A percentile compares a stretch with the other conserved stretches of the same genome.
Conservation (phyloP, 2,888 invertebrate species). For the Thyatira batis region DNA sequence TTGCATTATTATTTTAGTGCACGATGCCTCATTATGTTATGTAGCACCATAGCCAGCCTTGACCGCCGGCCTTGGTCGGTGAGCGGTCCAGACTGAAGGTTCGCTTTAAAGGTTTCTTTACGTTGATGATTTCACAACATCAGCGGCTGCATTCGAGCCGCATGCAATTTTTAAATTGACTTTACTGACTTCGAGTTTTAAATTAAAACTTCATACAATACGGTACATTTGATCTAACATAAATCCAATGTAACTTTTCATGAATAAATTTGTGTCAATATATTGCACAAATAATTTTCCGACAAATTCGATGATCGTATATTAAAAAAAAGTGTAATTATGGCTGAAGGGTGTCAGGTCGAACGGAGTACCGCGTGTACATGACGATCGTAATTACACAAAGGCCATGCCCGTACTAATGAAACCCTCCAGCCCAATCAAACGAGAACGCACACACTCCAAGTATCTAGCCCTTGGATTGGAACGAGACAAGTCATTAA, state of each 20-base stretch:
- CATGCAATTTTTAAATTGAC: slow-evolving; percentile 28
- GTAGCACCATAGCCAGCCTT: slow-evolving; percentile 71
- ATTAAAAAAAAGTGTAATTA: background rate
- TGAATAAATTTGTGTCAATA: no score
- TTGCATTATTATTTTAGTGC: slow-evolving; percentile 24
- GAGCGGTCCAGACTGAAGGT: slow-evolving; percentile 64
- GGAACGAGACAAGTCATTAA: slow-evolving; percentile 15
- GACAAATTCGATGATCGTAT: no score
- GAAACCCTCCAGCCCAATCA: slow-evolving; percentile 32
- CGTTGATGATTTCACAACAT: slow-evolving; percentile 57
- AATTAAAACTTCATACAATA: background rate
- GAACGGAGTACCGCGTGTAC: slow-evolving; percentile 45
- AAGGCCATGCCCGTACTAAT: slow-evolving; percentile 47
- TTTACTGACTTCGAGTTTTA: background rate
- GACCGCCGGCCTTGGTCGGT: slow-evolving; percentile 72
- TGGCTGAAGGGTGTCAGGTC: background rate
- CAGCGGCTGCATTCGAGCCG: slow-evolving; percentile 37
- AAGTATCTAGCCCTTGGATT: slow-evolving; percentile 1
- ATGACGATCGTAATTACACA: slow-evolving; percentile 60
- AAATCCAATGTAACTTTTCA: no score
- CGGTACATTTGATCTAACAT: no score
- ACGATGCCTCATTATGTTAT: slow-evolving; percentile 40
- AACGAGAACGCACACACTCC: slow-evolving; percentile 5
- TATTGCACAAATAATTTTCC: background rate
- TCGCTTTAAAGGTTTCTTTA: slow-evolving; percentile 55